Percentiles rank a stretch among this genome's conserved stretches.
Evolutionary conservation across 2,888 invertebrate genomes (phyloP).

Genomic region (Willowsia nigromaculata): DNA sequence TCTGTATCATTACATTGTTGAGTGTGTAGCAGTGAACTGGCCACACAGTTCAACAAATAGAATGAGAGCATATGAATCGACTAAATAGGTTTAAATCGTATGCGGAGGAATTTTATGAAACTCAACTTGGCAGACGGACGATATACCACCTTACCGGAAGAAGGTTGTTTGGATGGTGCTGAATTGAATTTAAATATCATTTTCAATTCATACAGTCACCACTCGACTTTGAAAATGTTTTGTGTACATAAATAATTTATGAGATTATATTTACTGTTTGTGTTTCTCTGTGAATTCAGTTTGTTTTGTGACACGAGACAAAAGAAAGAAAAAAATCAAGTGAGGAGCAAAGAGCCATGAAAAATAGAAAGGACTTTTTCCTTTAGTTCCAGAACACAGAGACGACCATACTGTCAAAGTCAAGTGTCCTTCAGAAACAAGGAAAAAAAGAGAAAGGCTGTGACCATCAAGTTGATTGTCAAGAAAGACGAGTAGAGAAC

Average conservation of each 20-base stretch:
- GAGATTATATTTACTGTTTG: too few species aligned
- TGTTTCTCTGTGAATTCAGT: too few species aligned
- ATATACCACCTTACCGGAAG: too few species aligned
- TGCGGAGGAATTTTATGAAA: too few species aligned
- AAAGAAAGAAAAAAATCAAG: not conserved
- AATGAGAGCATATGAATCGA: not conserved
- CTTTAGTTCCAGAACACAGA: not conserved
- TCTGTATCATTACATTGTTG: conserved; percentile 16
- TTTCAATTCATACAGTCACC: too few species aligned
- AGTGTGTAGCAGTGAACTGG: not conserved
- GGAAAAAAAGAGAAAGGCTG: not conserved
- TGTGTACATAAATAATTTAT: too few species aligned
- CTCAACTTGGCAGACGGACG: too few species aligned
- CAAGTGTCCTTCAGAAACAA: conserved; percentile 14
- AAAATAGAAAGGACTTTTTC: not conserved
- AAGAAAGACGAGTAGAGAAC: not conserved
- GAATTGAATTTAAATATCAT: too few species aligned
- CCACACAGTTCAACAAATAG: not conserved
- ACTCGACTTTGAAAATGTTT: too few species aligned
- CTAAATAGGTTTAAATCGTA: not conserved
- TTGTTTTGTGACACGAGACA: not conserved
- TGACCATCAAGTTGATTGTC: not conserved
- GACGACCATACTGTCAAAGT: not conserved
- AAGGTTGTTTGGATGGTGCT: too few species aligned
- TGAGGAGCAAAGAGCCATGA: too few species aligned